Base-by-base conservation (phyloP, 92 coral and sea anemone species). In the Parazoanthus darwini region DNA sequence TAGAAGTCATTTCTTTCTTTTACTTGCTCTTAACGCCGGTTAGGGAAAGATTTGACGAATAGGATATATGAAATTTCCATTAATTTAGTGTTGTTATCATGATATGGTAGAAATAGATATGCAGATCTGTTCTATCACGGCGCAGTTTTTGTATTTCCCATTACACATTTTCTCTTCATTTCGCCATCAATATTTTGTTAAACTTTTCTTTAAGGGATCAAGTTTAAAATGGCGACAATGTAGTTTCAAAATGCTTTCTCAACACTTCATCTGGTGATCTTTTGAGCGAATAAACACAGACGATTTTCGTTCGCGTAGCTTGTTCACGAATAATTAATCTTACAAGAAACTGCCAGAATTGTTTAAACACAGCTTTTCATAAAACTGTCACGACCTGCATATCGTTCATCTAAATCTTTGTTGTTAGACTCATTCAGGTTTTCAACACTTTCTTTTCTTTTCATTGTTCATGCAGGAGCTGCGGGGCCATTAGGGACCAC, bases 351-450 rank as follows among this genome's bases (percentile, higher is more conserved):
- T 48, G 67, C 66, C 82, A 50, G 67, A 29, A 18, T 66, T 79
- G 82, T 79, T 79, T 51, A 79, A 79, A 79, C 6, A 46, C 82
- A 79, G 26, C 82, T 79, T 77, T 79, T 79, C 82, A 26, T 13
- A 36, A 26, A 79, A 48, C 77, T 79, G 67, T 79, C 82, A 50
- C 9, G 37, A 26, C 76, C 42, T 15, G 5, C 20, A 73, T 4
- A 73, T 8, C 43, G 67, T 79, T 26, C 46, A 76, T 42, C 13
- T 76, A 22, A 76, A 18, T 76, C 33, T n/a, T 36, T 76, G 43
- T 44, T 42, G 51, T 39, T 39, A 63, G 25, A 20, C n/a, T 73
- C 77, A 16, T 16, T 25, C 38, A 6, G 48, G 63, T 79, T 50
- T 79, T 25, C 43, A 51, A 10, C 4, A 0, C 63, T 4, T 3